Percentiles rank a stretch among this genome's conserved stretches.
These are phyloP conservation scores for Nesospiza acunhae DNA, from an alignment of 2,113 vertebrate species.

Conservation along the genomic window DNA sequence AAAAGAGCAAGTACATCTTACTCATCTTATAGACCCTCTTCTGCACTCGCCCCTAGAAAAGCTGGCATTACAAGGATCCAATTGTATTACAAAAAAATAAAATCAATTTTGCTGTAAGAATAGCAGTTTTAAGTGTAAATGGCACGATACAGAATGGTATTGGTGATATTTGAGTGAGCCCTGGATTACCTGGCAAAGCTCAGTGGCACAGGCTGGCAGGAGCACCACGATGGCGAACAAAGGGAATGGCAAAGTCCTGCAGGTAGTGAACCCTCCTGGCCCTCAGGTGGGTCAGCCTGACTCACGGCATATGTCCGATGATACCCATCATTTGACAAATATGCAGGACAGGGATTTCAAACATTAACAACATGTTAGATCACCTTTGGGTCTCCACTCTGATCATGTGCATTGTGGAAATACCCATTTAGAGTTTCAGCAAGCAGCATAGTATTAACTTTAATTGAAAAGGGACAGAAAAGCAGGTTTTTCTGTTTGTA, in stretches of 20 bases:
- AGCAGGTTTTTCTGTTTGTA: neutral
- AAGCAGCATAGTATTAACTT: neutral
- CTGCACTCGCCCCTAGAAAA: neutral
- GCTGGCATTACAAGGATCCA: neutral
- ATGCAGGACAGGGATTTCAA: neutral
- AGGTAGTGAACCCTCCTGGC: neutral
- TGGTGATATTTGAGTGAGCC: neutral
- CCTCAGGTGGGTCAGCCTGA: neutral
- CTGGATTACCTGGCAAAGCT: neutral
- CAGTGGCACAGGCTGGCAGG: neutral
- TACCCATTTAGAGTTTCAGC: neutral
- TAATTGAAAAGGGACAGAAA: neutral
- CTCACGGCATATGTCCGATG: fast-evolving
- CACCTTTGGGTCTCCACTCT: neutral
- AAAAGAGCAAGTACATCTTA: neutral
- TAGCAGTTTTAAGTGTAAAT: neutral
- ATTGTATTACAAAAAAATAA: neutral
- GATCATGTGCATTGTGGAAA: neutral
- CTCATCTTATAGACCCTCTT: neutral
- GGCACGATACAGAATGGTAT: fast-evolving
- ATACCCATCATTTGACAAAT: neutral
- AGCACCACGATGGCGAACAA: fast-evolving
- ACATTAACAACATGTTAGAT: neutral
- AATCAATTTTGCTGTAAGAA: neutral
- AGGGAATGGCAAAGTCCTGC: neutral